These are phyloP conservation scores for Rhinogobio ventralis DNA, from an alignment of 2,797 vertebrate genomes.

Conservation along the genomic window DNA sequence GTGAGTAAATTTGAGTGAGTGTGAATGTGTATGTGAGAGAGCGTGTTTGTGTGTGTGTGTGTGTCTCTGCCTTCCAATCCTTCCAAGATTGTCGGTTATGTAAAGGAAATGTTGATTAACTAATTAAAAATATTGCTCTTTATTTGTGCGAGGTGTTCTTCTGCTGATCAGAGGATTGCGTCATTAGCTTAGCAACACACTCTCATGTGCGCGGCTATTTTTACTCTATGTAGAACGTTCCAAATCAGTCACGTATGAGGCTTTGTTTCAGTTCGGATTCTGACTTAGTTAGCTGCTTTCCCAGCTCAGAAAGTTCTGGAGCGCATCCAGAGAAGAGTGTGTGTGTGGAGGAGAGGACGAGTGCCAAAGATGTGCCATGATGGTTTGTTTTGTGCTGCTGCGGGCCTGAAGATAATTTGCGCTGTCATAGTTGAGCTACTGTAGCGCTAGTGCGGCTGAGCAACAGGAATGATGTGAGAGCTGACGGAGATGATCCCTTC, in stretches of 20 bases:
- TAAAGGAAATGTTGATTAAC: background rate
- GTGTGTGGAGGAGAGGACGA: background rate
- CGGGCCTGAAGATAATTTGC: conserved; percentile 8
- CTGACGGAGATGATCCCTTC: background rate
- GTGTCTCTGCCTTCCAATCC: background rate
- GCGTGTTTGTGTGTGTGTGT: background rate
- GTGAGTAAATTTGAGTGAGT: no score
- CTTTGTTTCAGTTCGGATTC: background rate
- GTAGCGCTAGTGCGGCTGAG: background rate
- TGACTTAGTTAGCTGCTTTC: background rate
- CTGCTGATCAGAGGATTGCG: background rate
- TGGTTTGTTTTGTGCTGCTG: background rate
- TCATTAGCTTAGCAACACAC: conserved; percentile 3
- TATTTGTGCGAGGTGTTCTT: background rate
- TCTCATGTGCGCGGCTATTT: background rate
- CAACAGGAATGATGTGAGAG: background rate
- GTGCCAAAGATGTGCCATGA: conserved; percentile 14
- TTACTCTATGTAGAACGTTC: background rate
- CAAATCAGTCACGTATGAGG: background rate
- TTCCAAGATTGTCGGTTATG: background rate
- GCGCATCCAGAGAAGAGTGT: background rate
- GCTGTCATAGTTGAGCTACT: conserved; percentile 19
- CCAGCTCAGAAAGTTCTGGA: background rate
- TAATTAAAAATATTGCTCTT: background rate
- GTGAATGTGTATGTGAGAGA: no score